phyloP scores from a whole-genome alignment of 1,140 invertebrate species.

The Oscheius sp. region DNA sequence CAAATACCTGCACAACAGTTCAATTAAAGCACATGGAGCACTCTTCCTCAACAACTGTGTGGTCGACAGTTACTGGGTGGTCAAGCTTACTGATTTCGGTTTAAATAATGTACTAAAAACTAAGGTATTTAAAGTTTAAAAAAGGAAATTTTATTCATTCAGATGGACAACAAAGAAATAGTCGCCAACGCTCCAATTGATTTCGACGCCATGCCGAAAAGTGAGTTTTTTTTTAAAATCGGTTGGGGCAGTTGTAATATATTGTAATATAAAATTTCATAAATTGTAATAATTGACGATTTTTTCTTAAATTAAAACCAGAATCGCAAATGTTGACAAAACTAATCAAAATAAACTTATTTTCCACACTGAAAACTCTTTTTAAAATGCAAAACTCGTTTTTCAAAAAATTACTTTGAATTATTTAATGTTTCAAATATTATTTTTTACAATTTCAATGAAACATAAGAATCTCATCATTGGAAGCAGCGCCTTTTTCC shows the following conservation, averaged over 20 bases:
- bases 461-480: too few relatives aligned
- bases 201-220: conserved; percentile 14
- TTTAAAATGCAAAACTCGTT: too few relatives aligned
- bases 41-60: conserved; percentile 32
- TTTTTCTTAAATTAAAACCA: too few relatives aligned
- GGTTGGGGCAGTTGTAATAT: background rate
- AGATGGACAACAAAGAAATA: conserved; percentile 23
- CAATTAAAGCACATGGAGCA: conserved; percentile 21
- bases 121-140: background rate
- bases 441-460: too few relatives aligned
- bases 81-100: conserved; percentile 29
- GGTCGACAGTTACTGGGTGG: conserved; percentile 32
- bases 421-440: too few relatives aligned
- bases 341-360: too few relatives aligned
- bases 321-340: too few relatives aligned
- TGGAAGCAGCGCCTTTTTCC: too few relatives aligned
- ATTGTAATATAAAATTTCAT: background rate
- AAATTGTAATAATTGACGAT: too few relatives aligned
- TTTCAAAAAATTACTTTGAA: too few relatives aligned
- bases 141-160: background rate
- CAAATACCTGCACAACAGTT: conserved; percentile 17
- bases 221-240: background rate
- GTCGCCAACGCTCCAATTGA: background rate
- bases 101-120: conserved; percentile 11
- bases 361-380: too few relatives aligned